Percentiles rank a stretch among this genome's conserved stretches.
These are phyloP conservation scores for Muscina levida DNA, from an alignment of 2,888 invertebrate genomes.

Conservation along the genomic window DNA sequence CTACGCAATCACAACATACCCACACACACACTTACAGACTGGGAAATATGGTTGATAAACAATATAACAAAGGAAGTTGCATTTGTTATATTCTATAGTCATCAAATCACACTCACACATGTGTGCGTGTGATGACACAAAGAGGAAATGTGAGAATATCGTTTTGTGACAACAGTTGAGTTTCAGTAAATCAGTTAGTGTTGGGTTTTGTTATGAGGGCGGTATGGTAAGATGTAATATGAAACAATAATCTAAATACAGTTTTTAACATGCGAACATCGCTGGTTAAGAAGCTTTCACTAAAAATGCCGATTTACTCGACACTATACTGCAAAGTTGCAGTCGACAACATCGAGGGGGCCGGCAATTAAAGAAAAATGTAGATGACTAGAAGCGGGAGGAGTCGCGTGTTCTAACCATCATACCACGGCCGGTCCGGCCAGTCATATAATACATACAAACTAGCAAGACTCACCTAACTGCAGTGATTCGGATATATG, in stretches of 20 bases:
- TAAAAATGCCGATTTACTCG: too few relatives aligned
- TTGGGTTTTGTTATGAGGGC: slow-evolving; percentile 23
- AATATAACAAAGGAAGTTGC: slow-evolving; percentile 3
- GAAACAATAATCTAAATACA: too few relatives aligned
- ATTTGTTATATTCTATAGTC: slow-evolving; percentile 31
- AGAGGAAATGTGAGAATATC: neutral
- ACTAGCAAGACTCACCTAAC: too few relatives aligned
- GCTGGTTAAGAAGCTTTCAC: too few relatives aligned
- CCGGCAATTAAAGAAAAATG: too few relatives aligned
- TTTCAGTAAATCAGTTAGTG: slow-evolving; percentile 36
- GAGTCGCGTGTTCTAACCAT: too few relatives aligned
- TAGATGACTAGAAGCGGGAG: too few relatives aligned
- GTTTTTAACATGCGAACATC: neutral
- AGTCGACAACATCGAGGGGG: too few relatives aligned
- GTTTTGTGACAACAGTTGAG: slow-evolving; percentile 43
- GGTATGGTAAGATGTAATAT: neutral
- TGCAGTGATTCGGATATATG: too few relatives aligned
- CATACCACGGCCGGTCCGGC: too few relatives aligned
- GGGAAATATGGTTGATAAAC: slow-evolving; percentile 33
- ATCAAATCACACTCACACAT: neutral
- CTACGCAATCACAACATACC: neutral
- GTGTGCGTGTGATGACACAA: neutral
- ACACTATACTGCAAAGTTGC: too few relatives aligned
- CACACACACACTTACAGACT: neutral
- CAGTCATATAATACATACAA: too few relatives aligned